These are phyloP conservation scores for Poeciliopsis retropinna DNA, from an alignment of 2,113 vertebrate species.

Conservation along the genomic window DNA sequence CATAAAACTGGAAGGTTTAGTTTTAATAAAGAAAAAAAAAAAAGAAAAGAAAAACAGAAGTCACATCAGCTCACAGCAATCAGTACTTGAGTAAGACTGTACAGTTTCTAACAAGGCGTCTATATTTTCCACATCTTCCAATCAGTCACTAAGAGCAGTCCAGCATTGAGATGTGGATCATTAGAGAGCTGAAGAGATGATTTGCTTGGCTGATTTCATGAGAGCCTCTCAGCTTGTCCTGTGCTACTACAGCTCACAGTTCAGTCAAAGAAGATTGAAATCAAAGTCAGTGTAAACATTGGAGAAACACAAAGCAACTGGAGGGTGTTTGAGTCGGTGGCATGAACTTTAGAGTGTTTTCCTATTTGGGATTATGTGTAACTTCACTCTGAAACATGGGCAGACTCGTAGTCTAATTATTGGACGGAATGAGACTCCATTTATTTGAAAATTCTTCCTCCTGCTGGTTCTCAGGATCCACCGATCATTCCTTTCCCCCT, in stretches of 20 bases:
- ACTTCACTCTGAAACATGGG: slow-evolving; percentile 14
- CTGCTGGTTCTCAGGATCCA: slow-evolving; percentile 53
- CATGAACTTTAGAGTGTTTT: neutral
- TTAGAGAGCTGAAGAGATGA: slow-evolving; percentile 16
- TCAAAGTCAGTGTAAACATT: slow-evolving; percentile 26
- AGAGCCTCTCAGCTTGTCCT: slow-evolving; percentile 36
- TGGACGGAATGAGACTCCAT: slow-evolving; percentile 37
- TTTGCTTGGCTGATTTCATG: slow-evolving; percentile 43
- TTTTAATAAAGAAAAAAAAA: too few relatives aligned
- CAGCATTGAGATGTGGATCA: slow-evolving; percentile 40
- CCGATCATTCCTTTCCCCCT: slow-evolving; percentile 47
- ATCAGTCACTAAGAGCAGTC: slow-evolving; percentile 35
- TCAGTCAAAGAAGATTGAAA: slow-evolving; percentile 28
- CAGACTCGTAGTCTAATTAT: neutral
- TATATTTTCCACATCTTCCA: slow-evolving; percentile 47
- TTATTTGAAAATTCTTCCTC: slow-evolving; percentile 65
- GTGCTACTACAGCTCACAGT: slow-evolving; percentile 45
- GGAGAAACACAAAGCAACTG: neutral
- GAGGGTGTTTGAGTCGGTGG: neutral
- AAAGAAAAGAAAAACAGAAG: too few relatives aligned
- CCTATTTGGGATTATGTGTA: neutral
- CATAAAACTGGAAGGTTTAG: too few relatives aligned
- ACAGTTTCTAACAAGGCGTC: slow-evolving; percentile 28
- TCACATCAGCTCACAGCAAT: too few relatives aligned
- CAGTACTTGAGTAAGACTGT: neutral